These are phyloP conservation scores for Eledona agricola DNA, from an alignment of 2,888 invertebrate species.

Conservation along the genomic window DNA sequence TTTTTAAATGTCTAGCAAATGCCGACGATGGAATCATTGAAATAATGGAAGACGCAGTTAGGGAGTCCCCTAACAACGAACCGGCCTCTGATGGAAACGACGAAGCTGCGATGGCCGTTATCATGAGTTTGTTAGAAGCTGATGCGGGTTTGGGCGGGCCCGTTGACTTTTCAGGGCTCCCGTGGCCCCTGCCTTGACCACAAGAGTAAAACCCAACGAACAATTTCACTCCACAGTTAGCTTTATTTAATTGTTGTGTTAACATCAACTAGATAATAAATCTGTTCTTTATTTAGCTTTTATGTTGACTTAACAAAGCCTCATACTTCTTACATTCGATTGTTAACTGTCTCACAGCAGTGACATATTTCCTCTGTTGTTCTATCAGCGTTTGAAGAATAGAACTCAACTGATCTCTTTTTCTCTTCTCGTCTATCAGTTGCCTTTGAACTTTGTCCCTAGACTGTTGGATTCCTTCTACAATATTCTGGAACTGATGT, in stretches of 20 bases:
- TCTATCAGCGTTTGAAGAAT: slow-evolving; percentile 70
- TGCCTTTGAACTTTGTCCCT: slow-evolving; percentile 74
- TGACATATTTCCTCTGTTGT: slow-evolving; percentile 79
- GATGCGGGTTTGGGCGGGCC: slow-evolving; percentile 90
- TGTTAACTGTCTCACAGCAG: slow-evolving; percentile 78
- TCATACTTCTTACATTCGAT: slow-evolving; percentile 79
- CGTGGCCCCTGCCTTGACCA: slow-evolving; percentile 81
- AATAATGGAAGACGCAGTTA: slow-evolving; percentile 67
- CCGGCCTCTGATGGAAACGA: slow-evolving; percentile 77
- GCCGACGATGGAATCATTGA: slow-evolving; percentile 67
- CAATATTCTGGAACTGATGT: slow-evolving; percentile 88
- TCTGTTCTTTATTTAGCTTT: slow-evolving; percentile 18
- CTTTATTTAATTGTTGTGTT: too few species aligned
- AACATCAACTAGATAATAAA: too few species aligned
- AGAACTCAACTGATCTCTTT: slow-evolving; percentile 72
- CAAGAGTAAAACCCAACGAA: slow-evolving; percentile 32
- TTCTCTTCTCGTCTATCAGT: slow-evolving; percentile 71
- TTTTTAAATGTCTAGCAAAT: slow-evolving; percentile 41
- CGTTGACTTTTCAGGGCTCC: slow-evolving; percentile 84
- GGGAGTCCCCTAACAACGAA: slow-evolving; percentile 61
- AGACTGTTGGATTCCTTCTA: slow-evolving; percentile 88
- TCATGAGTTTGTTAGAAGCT: slow-evolving; percentile 89
- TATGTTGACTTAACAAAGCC: slow-evolving; percentile 38
- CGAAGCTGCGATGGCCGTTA: slow-evolving; percentile 91
- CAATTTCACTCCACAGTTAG: slow-evolving; percentile 3